Conservation (phyloP, 2,797 vertebrate genomes). For the Falco concolor region DNA sequence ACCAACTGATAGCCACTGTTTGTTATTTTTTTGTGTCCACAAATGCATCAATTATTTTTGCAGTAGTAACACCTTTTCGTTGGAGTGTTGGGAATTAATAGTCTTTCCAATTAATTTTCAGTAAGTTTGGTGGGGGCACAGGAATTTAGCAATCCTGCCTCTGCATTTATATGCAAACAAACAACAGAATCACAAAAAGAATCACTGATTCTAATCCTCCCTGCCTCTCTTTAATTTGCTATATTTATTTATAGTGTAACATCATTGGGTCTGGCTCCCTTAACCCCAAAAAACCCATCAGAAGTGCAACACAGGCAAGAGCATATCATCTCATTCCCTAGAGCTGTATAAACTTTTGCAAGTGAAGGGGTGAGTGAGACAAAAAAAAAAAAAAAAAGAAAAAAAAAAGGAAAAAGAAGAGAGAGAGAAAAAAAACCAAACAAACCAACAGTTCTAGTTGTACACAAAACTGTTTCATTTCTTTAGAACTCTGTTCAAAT, state of each 20-base stretch:
- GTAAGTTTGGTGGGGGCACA: neutral
- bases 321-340: neutral
- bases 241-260: neutral
- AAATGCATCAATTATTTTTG: slow-evolving; percentile 3
- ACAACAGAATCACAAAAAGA: neutral
- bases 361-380: neutral
- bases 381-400: neutral
- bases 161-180: neutral
- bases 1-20: neutral
- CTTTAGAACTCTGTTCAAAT: slow-evolving; percentile 1
- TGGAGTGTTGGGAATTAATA: neutral
- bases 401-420: neutral
- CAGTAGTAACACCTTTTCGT: neutral
- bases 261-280: neutral
- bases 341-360: neutral
- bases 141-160: neutral
- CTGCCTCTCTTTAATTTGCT: neutral
- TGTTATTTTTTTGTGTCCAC: neutral
- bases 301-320: neutral
- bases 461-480: neutral
- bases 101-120: neutral
- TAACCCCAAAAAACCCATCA: neutral
- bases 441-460: neutral
- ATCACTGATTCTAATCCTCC: neutral
- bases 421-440: neutral